Percentiles rank a stretch among this genome's conserved stretches.
Conservation (phyloP, 2,888 invertebrate genomes). For the Diloba caeruleocephala region DNA sequence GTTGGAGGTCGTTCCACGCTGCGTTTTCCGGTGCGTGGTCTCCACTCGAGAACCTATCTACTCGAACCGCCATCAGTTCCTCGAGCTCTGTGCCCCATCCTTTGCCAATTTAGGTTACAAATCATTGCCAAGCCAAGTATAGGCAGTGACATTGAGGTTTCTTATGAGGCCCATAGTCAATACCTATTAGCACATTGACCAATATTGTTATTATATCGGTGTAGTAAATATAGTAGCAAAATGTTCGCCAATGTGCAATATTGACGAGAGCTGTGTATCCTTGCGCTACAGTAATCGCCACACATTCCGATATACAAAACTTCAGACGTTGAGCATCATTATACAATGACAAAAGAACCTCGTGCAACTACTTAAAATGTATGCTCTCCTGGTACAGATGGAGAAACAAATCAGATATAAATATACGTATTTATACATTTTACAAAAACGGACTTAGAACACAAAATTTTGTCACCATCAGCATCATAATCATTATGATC, state of each 20-base stretch:
- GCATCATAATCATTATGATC: no score
- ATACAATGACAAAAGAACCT: constrained; percentile 88
- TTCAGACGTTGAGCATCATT: constrained; percentile 82
- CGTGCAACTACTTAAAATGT: constrained; percentile 85
- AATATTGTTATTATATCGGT: background rate
- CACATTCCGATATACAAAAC: constrained; percentile 84
- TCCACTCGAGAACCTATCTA: no score
- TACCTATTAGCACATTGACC: background rate
- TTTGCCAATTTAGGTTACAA: no score
- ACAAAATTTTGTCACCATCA: no score
- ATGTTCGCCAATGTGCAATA: constrained; percentile 50
- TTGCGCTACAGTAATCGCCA: constrained; percentile 72
- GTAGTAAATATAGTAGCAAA: constrained; percentile 10
- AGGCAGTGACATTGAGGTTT: no score
- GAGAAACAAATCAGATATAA: constrained; percentile 31
- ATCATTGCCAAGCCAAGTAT: no score
- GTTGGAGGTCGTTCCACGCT: no score
- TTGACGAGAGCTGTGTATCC: constrained; percentile 41
- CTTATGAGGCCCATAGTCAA: no score
- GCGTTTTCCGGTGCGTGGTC: no score
- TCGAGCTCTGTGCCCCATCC: no score
- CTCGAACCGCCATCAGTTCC: no score
- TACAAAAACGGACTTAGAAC: no score
- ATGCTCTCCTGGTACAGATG: constrained; percentile 72
- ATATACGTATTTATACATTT: background rate